phyloP scores from a whole-genome alignment of 2,888 invertebrate genomes.

The Amblyjoppa proteus region DNA sequence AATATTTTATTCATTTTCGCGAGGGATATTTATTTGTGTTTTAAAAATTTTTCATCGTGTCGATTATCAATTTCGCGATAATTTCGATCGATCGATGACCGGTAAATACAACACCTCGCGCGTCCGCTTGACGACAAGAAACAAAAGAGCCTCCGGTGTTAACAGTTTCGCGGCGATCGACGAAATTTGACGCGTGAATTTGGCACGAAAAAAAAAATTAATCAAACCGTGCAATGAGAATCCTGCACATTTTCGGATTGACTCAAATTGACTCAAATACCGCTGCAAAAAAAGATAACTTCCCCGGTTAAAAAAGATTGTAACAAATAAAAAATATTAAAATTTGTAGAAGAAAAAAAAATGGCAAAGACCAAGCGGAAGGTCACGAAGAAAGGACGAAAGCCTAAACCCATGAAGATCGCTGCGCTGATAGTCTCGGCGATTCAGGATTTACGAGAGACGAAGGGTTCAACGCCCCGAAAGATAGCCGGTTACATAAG shows the following conservation, averaged over 20 bases:
- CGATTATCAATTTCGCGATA: background rate
- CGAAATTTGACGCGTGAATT: conserved; percentile 52
- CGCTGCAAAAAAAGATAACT: background rate
- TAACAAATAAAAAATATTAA: background rate
- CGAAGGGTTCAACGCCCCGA: conserved; percentile 76
- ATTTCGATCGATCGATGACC: background rate
- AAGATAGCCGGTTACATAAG: conserved; percentile 79
- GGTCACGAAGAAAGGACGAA: conserved; percentile 57
- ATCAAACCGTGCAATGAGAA: conserved; percentile 32
- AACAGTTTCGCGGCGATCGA: conserved; percentile 59
- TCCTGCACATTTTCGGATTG: conserved; percentile 8
- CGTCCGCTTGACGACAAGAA: conserved; percentile 54
- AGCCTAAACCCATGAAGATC: conserved; percentile 76
- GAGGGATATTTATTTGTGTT: background rate
- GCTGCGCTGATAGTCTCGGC: conserved; percentile 79
- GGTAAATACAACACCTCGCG: background rate
- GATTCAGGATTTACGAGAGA: conserved; percentile 78
- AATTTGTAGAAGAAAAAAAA: conserved; percentile 33
- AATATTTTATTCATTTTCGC: background rate
- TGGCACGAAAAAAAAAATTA: conserved; percentile 22
- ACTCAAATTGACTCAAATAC: conserved; percentile 1
- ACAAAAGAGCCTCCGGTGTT: conserved; percentile 39
- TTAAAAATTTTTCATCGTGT: background rate
- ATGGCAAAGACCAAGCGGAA: conserved; percentile 71
- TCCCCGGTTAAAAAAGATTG: background rate